Conservation (phyloP, 1,140 invertebrate genomes). For the Dreissena polymorpha region DNA sequence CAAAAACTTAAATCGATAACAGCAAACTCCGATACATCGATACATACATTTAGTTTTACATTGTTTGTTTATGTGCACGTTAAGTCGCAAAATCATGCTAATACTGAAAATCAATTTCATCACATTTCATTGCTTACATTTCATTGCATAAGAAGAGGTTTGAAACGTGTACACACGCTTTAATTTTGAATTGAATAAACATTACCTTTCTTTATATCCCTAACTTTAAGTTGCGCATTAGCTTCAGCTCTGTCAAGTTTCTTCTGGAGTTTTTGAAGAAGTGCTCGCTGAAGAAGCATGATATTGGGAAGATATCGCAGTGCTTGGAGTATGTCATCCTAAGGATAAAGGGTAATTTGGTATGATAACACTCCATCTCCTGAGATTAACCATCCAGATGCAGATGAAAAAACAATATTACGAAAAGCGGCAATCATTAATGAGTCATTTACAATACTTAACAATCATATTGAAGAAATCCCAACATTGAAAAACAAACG, state of each 20-base stretch:
- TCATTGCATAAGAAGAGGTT: no score
- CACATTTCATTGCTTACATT: constrained; percentile 12
- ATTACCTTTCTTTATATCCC: no score
- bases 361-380: no score
- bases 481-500: background rate
- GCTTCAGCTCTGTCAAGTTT: constrained; percentile 68
- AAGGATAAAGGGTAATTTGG: constrained; percentile 13
- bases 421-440: background rate
- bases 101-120: background rate
- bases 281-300: constrained; percentile 60
- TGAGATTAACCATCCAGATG: background rate
- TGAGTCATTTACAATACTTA: background rate
- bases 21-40: background rate
- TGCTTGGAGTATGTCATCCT: constrained; percentile 66
- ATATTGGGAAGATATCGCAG: constrained; percentile 69
- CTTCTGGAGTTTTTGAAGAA: constrained; percentile 65
- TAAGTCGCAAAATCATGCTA: no score
- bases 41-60: no score
- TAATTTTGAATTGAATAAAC: no score
- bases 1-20: background rate
- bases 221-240: background rate
- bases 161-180: no score
- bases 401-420: background rate
- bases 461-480: background rate
- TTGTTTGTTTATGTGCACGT: no score